Evolutionary conservation across 2,888 invertebrate species (phyloP), one percentile per base, ranked within the genome.

Genomic region (Abrostola tripartita): DNA sequence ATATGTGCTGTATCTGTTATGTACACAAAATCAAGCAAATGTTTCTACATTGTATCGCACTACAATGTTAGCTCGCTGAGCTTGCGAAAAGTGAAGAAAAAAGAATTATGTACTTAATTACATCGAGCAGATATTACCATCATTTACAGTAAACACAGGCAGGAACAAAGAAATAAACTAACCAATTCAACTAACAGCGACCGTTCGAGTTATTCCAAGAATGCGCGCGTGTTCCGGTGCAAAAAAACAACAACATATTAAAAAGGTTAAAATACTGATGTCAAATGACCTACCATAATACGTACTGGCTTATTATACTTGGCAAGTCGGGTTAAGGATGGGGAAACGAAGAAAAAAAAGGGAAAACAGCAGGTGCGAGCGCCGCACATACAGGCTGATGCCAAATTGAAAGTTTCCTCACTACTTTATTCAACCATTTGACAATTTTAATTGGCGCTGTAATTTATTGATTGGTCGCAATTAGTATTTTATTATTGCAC

Each of bases 231-330:
- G 68, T 76, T 78, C 81, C 81, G 81, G 78, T 78, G 78, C 79
- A 70, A 74, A 73, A 77, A 77, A 79, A 82, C 65, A 64, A 69
- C 51, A 74, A 64, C 52, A 71, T 67, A 72, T 66, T 60, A 74
- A 73, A 84, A 85, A 84, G 85, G 84, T 86, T 84, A 85, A 78
- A 71, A 70, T 76, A 80, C 78, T 78, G 67, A 68, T 80, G 80
- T 81, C 80, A 82, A 86, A 86, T 83, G 90, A 90, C 91, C 92
- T 92, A 90, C 89, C 88, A 80, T 87, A 91, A 89, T 87, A 83
- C 80, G 76, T 81, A 83, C 81, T 78, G 84, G 82, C 85, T 89
- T 90, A 84, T 86, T 86, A 85, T 81, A 79, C 82, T 79, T 75
- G 73, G 81, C 84, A 83, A 82, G 82, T 79, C 77, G 83, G 85